Percentiles rank a stretch among this genome's conserved stretches.
phyloP scores from a whole-genome alignment of 2,113 vertebrate species.

The Ceyx margarethae region DNA sequence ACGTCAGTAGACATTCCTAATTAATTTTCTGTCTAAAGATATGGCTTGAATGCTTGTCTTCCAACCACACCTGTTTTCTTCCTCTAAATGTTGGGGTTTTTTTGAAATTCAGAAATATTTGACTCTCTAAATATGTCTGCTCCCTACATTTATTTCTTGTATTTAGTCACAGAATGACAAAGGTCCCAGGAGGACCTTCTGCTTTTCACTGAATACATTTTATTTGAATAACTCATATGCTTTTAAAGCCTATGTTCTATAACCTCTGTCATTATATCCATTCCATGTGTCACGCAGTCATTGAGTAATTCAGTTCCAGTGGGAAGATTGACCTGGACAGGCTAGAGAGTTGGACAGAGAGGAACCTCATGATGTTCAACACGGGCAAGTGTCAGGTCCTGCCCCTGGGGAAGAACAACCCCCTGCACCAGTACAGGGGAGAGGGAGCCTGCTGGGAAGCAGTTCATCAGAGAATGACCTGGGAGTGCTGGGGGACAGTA shows the following conservation, averaged over 20 bases:
- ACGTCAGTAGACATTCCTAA: neutral
- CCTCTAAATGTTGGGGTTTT: accelerated
- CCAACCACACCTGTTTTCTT: neutral
- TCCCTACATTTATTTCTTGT: neutral
- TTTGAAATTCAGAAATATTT: neutral
- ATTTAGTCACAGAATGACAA: neutral
- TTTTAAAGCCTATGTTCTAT: neutral
- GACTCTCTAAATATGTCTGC: neutral
- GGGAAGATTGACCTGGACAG: neutral
- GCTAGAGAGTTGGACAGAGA: no score
- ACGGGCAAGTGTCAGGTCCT: no score
- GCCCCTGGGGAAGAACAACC: no score
- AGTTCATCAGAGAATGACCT: no score
- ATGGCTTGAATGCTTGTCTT: neutral
- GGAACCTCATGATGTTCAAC: no score
- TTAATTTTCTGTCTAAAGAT: neutral
- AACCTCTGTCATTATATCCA: neutral
- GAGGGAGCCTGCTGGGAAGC: no score
- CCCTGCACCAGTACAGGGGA: no score
- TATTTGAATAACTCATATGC: neutral
- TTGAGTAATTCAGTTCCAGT: neutral
- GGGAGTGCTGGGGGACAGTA: no score
- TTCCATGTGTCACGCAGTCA: accelerated
- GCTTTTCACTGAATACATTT: neutral
- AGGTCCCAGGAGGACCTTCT: neutral